A percentile compares a stretch with the other conserved stretches of the same genome.
Evolutionary conservation across 2,113 vertebrate genomes (phyloP).

Genomic region (Montifringilla adamsi): DNA sequence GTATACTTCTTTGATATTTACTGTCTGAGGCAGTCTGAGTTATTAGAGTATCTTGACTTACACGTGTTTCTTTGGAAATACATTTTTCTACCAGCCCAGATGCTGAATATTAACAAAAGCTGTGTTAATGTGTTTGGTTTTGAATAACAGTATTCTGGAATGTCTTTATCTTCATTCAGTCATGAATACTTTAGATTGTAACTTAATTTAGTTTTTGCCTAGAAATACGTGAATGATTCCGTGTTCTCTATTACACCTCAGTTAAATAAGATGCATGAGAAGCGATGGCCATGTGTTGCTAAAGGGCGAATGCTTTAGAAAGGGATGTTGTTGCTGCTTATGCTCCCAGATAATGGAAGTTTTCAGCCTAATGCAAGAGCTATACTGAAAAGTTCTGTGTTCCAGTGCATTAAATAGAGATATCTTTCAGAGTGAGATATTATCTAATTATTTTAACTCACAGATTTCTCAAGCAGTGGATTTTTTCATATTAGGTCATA

Average conservation of each 20-base stretch:
- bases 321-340: neutral
- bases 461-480: neutral
- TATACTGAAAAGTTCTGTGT: neutral
- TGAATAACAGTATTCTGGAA: neutral
- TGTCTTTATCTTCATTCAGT: neutral
- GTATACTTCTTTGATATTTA: neutral
- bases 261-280: neutral
- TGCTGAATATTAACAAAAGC: neutral
- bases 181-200: neutral
- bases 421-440: neutral
- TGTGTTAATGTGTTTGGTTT: neutral
- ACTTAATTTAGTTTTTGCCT: neutral
- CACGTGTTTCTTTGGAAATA: neutral
- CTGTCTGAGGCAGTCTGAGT: neutral
- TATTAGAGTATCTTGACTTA: neutral
- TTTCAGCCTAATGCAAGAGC: neutral
- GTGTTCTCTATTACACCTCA: neutral
- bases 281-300: neutral
- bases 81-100: neutral
- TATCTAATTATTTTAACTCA: neutral
- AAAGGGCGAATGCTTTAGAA: neutral
- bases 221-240: neutral
- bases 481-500: neutral
- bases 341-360: neutral
- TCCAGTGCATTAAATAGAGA: neutral